These are phyloP conservation scores for Solenodon paradoxus DNA, from an alignment of 2,113 vertebrate genomes.

Conservation along the genomic window DNA sequence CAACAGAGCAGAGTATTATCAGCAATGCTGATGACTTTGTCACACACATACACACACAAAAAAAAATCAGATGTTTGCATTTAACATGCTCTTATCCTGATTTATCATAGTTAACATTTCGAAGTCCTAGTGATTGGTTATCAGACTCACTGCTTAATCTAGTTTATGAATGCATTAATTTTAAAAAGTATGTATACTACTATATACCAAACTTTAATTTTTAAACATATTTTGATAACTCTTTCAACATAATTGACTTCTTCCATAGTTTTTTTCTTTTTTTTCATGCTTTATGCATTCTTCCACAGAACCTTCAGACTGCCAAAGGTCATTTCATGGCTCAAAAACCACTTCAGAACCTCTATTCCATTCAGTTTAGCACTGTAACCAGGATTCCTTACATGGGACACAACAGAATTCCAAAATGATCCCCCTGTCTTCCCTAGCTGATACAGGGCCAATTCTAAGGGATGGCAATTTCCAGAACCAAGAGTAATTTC, in stretches of 20 bases:
- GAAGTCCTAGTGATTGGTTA: not conserved
- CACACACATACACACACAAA: no score
- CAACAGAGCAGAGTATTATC: not conserved
- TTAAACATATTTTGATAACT: constrained; percentile 8
- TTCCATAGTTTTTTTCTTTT: not conserved
- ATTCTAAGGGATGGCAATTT: not conserved
- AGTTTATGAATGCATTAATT: not conserved
- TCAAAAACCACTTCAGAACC: not conserved
- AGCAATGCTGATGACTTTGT: not conserved
- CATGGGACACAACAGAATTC: not conserved
- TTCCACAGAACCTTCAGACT: not conserved
- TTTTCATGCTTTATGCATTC: not conserved
- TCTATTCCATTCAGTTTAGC: not conserved
- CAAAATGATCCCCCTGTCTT: not conserved
- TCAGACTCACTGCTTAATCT: not conserved
- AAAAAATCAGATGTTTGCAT: not conserved
- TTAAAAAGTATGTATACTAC: not conserved
- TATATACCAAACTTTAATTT: not conserved
- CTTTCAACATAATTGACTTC: not conserved
- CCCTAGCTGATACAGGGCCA: not conserved
- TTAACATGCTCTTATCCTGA: not conserved
- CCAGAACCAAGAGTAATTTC: not conserved
- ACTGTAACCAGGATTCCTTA: not conserved
- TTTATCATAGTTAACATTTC: not conserved
- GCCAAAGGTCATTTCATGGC: not conserved